A percentile compares a stretch with the other conserved stretches of the same genome.
Evolutionary conservation across 2,888 invertebrate genomes (phyloP).

Genomic region (Cephalotes varians): DNA sequence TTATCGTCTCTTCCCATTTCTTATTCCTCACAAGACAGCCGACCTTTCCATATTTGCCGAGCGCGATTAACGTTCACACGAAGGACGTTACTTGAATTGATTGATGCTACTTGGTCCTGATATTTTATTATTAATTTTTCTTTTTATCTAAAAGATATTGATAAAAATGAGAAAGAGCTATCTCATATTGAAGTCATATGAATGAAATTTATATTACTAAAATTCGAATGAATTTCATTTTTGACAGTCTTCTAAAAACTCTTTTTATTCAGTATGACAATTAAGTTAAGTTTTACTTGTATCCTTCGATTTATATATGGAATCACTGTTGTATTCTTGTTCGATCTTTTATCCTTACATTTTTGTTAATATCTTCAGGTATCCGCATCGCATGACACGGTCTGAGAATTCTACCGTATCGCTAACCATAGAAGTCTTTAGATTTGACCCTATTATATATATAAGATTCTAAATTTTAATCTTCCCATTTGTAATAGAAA

Average conservation of each 20-base stretch:
- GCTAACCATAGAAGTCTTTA: neutral
- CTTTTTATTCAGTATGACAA: neutral
- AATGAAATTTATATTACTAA: neutral
- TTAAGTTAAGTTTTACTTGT: neutral
- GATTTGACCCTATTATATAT: neutral
- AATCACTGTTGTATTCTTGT: neutral
- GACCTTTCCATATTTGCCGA: neutral
- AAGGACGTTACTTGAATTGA: neutral
- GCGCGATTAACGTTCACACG: slow-evolving; percentile 23
- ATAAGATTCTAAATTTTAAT: slow-evolving; percentile 9
- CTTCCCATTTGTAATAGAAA: slow-evolving; percentile 24
- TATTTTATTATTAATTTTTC: neutral
- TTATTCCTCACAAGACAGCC: slow-evolving; percentile 7
- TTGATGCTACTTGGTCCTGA: neutral
- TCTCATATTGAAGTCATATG: neutral
- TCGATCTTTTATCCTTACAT: neutral
- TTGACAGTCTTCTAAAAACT: too few relatives aligned
- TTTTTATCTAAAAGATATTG: neutral
- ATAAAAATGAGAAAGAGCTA: neutral
- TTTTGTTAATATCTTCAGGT: neutral
- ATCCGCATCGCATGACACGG: neutral
- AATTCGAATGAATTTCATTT: neutral
- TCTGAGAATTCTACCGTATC: slow-evolving; percentile 15
- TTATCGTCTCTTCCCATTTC: slow-evolving; percentile 19
- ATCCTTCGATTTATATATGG: neutral